These are phyloP conservation scores for Drosophila fungiperda DNA, from an alignment of 2,888 invertebrate species.

Conservation along the genomic window DNA sequence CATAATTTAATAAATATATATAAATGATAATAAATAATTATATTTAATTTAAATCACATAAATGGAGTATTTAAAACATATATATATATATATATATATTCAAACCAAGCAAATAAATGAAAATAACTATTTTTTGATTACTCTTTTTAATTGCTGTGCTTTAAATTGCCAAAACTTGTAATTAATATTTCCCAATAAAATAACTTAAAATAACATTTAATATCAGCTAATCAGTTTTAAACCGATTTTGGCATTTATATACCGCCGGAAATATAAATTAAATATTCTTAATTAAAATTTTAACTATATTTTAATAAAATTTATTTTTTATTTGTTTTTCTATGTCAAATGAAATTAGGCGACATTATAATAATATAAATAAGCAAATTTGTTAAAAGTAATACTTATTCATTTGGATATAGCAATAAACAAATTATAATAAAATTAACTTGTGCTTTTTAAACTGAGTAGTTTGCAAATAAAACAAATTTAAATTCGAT, in stretches of 20 bases:
- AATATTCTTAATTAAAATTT: not conserved
- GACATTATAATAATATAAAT: not conserved
- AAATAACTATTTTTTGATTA: accelerated
- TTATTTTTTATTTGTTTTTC: not conserved
- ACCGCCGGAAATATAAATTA: not conserved
- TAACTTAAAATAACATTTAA: not conserved
- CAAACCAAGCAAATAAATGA: no score
- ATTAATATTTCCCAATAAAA: not conserved
- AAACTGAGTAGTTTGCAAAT: conserved; percentile 2
- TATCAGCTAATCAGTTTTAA: not conserved
- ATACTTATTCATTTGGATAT: not conserved
- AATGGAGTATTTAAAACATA: not conserved
- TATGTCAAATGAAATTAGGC: not conserved
- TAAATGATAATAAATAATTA: no score
- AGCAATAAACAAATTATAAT: not conserved
- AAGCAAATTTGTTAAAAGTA: not conserved
- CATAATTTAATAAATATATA: no score
- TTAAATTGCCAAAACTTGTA: not conserved
- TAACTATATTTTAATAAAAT: not conserved
- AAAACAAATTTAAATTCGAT: conserved; percentile 10
- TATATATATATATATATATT: not conserved
- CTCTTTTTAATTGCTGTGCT: not conserved
- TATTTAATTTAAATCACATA: no score
- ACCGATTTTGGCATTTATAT: not conserved
- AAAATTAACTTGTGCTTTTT: not conserved